Base-by-base conservation (phyloP, 23 tunicate species). In the Styela plicata region DNA sequence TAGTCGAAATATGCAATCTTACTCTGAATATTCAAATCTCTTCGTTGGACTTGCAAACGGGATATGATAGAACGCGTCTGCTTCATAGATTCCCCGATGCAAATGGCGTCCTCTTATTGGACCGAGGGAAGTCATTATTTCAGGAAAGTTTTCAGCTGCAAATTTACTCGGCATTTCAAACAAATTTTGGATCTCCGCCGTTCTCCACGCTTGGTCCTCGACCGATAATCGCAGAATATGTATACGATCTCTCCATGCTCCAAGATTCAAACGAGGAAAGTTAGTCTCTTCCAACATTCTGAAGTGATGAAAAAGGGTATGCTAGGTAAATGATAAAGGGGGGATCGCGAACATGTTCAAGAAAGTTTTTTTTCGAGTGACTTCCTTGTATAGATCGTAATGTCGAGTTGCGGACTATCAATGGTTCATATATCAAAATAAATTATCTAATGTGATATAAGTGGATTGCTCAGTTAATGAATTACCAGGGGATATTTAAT, bases 61-160 rank as follows among this genome's bases (percentile, higher is more conserved):
- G 13, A 76, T 44, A 76, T 76, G 81, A 44, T 44, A 76, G 66
- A 33, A 76, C 7, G 64, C 64, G 27, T 36, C 81, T 1, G 81
- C 64, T 76, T 76, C 32, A 53, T 36, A 76, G 22, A 13, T 7
- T 24, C 81, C 81, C 16, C 81, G 30, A 28, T 44, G 31, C 25
- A 76, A 52, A 44, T 76, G 64, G 18, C 64, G 36, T 0, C 81
- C 81, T 20, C 81, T 23, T 10, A 76, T 36, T 24, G 64, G 52
- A 36, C 81, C 81, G 22, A 76, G 53, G 0, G 64, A 33, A 0
- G 37, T 44, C 17, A 33, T 36, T 76, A 33, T 53, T 29, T 24
- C 31, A 5, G 81, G 81, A 76, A 76, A 76, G 21, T 36, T 57
- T 67, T 67, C 71, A 13, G 13, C 13, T 5, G 7, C 57, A 18